phyloP scores from a whole-genome alignment of 2,797 vertebrate species.

The Geotrypetes seraphini region DNA sequence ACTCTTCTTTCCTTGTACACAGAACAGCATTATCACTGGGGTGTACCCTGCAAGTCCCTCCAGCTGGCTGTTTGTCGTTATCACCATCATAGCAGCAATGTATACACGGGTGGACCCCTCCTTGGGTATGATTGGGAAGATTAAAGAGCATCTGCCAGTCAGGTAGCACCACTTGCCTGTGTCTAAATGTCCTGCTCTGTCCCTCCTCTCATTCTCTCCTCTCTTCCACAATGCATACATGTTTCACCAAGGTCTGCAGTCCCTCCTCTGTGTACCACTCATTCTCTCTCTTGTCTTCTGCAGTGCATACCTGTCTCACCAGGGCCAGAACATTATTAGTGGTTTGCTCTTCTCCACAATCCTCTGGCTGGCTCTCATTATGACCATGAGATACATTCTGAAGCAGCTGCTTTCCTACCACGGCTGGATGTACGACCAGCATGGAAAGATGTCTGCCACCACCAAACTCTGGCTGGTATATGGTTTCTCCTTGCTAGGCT shows the following conservation, averaged over 20 bases:
- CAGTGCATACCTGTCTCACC: slow-evolving; percentile 65
- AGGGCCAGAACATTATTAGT: slow-evolving; percentile 67
- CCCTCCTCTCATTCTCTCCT: background rate
- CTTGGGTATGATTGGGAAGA: slow-evolving; percentile 84
- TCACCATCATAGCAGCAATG: slow-evolving; percentile 78
- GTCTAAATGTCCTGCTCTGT: no score
- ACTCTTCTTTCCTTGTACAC: slow-evolving; percentile 20
- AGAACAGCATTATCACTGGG: slow-evolving; percentile 77
- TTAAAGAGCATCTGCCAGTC: slow-evolving; percentile 78
- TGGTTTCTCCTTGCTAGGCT: no score
- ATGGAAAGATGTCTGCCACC: slow-evolving; percentile 70
- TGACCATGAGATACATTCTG: slow-evolving; percentile 79
- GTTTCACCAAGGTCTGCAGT: background rate
- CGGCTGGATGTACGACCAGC: slow-evolving; percentile 80
- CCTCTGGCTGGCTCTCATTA: slow-evolving; percentile 78
- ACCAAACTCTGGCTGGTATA: slow-evolving; percentile 87
- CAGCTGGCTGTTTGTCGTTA: slow-evolving; percentile 85
- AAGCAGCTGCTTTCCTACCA: slow-evolving; percentile 83
- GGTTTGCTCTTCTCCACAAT: slow-evolving; percentile 76
- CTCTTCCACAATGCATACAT: background rate
- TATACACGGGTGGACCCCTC: slow-evolving; percentile 84
- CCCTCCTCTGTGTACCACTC: background rate
- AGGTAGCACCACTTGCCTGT: slow-evolving; percentile 62
- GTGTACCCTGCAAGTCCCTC: slow-evolving; percentile 80
- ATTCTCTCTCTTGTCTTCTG: background rate